Conservation (phyloP, 2,113 vertebrate genomes). For the Cyanoderma ruficeps region DNA sequence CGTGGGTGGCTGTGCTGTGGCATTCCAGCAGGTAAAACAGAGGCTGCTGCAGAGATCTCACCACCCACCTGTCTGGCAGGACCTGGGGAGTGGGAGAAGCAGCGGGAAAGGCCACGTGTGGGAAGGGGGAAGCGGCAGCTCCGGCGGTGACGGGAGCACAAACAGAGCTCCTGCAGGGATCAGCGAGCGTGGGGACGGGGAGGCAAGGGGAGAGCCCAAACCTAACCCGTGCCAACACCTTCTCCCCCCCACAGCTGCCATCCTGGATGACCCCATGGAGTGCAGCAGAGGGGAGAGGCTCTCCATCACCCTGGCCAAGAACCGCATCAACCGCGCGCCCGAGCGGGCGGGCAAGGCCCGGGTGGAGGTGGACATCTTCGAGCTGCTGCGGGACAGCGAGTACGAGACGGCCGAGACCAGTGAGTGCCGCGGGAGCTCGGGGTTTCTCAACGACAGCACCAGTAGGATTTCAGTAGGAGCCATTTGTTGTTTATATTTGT, state of each 20-base stretch:
- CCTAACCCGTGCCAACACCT: not conserved
- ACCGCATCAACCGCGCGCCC: conserved; percentile 90
- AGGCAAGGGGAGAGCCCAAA: rapidly evolving
- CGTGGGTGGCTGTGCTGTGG: not conserved
- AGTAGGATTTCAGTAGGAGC: no score
- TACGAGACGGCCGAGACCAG: conserved; percentile 98
- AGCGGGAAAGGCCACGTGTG: not conserved
- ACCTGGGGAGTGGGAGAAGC: not conserved
- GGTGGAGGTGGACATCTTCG: conserved; percentile 96
- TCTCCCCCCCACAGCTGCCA: conserved; percentile 77
- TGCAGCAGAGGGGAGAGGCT: conserved; percentile 96
- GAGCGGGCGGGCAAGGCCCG: conserved; percentile 91
- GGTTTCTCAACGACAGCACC: no score
- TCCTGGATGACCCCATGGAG: conserved; percentile 99
- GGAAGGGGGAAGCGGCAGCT: not conserved
- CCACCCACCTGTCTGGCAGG: conserved; percentile 22
- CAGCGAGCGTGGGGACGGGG: rapidly evolving
- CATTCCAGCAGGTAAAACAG: not conserved
- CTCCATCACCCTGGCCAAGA: conserved; percentile 97
- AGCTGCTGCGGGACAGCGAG: conserved; percentile 95
- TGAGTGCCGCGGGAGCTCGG: conserved; percentile 48
- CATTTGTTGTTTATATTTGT: no score
- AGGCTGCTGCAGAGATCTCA: not conserved
- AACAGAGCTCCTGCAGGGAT: not conserved
- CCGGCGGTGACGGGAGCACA: not conserved